phyloP scores from a whole-genome alignment of 2,113 vertebrate species.

The Pterophyllum scalare region DNA sequence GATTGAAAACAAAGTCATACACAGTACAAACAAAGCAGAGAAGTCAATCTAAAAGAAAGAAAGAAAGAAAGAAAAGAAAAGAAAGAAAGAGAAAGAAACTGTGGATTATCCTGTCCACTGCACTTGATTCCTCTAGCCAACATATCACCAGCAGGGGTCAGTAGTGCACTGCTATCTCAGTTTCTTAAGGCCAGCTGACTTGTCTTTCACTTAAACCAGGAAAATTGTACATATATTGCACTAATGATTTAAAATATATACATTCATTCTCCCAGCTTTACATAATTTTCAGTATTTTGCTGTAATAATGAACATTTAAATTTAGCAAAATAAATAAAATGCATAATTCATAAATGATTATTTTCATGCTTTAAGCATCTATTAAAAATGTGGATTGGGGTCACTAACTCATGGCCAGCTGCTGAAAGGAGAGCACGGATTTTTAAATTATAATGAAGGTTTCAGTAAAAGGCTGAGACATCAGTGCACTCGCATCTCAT shows the following conservation, averaged over 20 bases:
- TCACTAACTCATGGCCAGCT: constrained; percentile 39
- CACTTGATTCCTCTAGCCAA: background rate
- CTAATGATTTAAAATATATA: constrained; percentile 7
- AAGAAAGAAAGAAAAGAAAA: background rate
- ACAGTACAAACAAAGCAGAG: constrained; percentile 32
- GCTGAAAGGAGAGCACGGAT: constrained; percentile 5
- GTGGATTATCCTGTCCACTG: background rate
- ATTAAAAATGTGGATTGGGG: constrained; percentile 40
- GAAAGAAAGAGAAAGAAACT: too few relatives aligned
- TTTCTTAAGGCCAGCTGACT: background rate
- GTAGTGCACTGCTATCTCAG: constrained; percentile 61
- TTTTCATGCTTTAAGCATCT: constrained; percentile 28
- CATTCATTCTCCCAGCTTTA: background rate
- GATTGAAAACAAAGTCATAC: constrained; percentile 23
- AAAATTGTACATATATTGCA: background rate
- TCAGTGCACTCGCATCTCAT: constrained; percentile 42
- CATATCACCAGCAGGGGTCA: constrained; percentile 72
- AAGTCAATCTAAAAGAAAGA: constrained; percentile 46
- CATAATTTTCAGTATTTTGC: background rate
- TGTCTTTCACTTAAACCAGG: background rate
- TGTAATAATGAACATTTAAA: background rate
- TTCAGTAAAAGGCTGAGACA: constrained; percentile 24
- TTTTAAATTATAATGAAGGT: constrained; percentile 61
- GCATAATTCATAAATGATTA: constrained; percentile 9
- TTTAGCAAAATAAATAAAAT: background rate